A percentile compares a stretch with the other conserved stretches of the same genome.
phyloP scores from a whole-genome alignment of 2,113 vertebrate species.

The Hemiprocne comata region DNA sequence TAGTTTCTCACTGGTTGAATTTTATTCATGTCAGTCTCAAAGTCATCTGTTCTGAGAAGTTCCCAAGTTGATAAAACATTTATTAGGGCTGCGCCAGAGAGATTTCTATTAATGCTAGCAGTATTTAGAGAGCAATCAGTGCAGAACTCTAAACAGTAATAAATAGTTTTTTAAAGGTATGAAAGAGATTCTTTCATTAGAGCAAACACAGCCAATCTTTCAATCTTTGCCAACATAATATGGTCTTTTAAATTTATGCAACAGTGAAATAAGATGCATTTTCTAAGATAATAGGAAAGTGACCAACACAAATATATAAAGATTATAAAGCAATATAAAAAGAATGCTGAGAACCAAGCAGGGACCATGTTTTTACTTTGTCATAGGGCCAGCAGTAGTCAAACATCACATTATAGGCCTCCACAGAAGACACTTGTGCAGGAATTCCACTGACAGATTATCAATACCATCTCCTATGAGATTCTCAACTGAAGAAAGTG shows the following conservation, averaged over 20 bases:
- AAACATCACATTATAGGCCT: not conserved
- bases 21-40: not conserved
- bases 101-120: not conserved
- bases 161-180: slow-evolving; percentile 23
- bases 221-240: not conserved
- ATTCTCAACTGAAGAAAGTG: not conserved
- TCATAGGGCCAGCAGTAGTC: not conserved
- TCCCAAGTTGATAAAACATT: slow-evolving; percentile 47
- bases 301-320: not conserved
- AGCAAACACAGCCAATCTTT: not conserved
- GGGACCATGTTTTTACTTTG: not conserved
- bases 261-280: not conserved
- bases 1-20: not conserved
- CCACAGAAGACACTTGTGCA: not conserved
- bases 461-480: not conserved
- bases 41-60: slow-evolving; percentile 8
- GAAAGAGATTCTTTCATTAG: not conserved
- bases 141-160: slow-evolving; percentile 22
- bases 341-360: not conserved
- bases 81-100: not conserved
- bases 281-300: not conserved
- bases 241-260: not conserved
- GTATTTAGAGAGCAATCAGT: slow-evolving; percentile 42
- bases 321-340: not conserved
- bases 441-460: not conserved